Base-by-base conservation (phyloP, 1,140 invertebrate genomes). In the Metopolophium dirhodum region DNA sequence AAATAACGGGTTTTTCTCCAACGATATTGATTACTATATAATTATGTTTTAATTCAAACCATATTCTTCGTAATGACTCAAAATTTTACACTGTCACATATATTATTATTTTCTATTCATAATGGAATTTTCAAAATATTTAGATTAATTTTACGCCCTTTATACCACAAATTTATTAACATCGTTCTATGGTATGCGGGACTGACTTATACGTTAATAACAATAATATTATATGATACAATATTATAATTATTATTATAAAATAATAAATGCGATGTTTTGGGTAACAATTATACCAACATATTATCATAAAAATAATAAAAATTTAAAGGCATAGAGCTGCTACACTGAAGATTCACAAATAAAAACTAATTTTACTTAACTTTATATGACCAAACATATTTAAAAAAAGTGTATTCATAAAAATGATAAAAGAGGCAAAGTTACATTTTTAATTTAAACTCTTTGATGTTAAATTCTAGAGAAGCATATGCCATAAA, bases 301-400 rank as follows among this genome's bases (percentile, higher is more conserved):
- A 30, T 68, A 68, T 41, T 68, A 8, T 11, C 30, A n/a, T 68
- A 68, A 6, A 14, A 68, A n/a, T n/a, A 30, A 47, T 47, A 54
- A 54, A 14, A n/a, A 68, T n/a, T 18, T 68, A 68, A 68, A 68
- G 14, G 11, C 30, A n/a, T 35, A 77, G 4, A 77, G 11, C 61
- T 61, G 23, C 49, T 54, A n/a, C 30, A 54, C 14, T n/a, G 14
- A 35, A n/a, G 30, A 77, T 77, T n/a, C 30, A 77, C 6, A 77
- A 77, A 77, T 77, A 77, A 77, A 77, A 77, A 77, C 61, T 77
- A 77, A 77, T 77, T n/a, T 77, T n/a, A 77, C 18, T 77, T 35
- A 18, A 77, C 61, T 77, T n/a, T 35, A n/a, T 77, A 77, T 77
- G 61, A 35, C 30, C 30, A 68, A 11, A 35, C 14, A n/a, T n/a